phyloP scores from a whole-genome alignment of 2,113 vertebrate genomes.

The Pandion haliaetus region DNA sequence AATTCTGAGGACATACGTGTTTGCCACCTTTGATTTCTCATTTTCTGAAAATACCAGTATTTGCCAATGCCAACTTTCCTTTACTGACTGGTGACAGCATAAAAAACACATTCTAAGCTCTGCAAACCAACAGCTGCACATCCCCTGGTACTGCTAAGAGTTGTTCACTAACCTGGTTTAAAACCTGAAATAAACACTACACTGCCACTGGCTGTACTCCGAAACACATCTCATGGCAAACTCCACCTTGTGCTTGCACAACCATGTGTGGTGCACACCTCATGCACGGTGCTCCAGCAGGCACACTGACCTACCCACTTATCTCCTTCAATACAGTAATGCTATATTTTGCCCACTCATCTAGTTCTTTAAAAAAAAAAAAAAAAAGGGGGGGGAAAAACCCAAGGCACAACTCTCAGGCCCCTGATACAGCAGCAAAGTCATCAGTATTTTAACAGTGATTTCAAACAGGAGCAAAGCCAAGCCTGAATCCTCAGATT shows the following conservation, averaged over 20 bases:
- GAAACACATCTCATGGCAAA: background rate
- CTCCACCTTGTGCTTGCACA: background rate
- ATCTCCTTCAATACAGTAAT: background rate
- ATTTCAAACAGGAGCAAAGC: background rate
- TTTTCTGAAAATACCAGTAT: background rate
- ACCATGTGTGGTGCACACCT: background rate
- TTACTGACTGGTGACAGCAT: background rate
- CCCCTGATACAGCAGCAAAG: background rate
- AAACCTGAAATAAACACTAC: background rate
- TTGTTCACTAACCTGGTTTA: background rate
- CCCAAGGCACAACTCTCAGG: background rate
- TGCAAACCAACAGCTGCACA: background rate
- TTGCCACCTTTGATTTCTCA: background rate
- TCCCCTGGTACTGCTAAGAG: background rate
- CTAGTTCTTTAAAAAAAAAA: background rate
- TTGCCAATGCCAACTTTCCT: background rate
- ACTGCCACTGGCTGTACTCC: background rate
- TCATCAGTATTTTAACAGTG: background rate
- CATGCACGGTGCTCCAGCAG: accelerated
- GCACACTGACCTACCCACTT: background rate
- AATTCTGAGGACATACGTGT: background rate
- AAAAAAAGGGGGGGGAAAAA: background rate
- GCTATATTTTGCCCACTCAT: background rate
- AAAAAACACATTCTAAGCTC: background rate
- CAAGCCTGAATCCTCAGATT: background rate